Base-by-base conservation (phyloP, 2,888 invertebrate genomes). In the Eupeodes latifasciatus region DNA sequence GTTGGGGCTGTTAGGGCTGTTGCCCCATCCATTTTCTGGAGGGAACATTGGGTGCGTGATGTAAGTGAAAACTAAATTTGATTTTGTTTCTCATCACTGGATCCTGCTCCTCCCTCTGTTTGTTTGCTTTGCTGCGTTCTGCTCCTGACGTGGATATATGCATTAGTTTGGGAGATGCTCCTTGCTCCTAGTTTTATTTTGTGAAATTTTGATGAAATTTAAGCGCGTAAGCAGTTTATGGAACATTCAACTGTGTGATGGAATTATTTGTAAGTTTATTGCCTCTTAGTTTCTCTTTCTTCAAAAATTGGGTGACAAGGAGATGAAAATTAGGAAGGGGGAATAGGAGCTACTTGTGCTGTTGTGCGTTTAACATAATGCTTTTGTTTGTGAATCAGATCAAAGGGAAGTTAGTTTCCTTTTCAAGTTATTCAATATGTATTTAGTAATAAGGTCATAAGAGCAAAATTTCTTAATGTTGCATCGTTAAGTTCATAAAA, bases 31-130 rank as follows among this genome's bases (percentile, higher is more conserved):
- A 34, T 47, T 47, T 64, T n/a, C 51, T 36, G 51, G 12, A 27
- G 57, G n/a, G 36, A 55, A 16, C 9, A 51, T 61, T 67, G 82
- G 49, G 67, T 83, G 87, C 77, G 83, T 87, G 87, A 83, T 87
- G 83, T 84, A 80, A 83, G 77, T 67, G 83, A 83, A 87, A 84
- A 83, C 72, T 87, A 87, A 87, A 84, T 87, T 87, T 87, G 83
- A 81, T 87, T 83, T 87, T 67, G 59, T 67, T 83, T 62, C 62
- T 74, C 66, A 71, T 57, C 61, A 61, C n/a, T 71, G 40, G 19
- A 14, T 57, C 27, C 12, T 66, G 27, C 49, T 66, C 4, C 40
- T 27, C 59, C 14, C 44, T 27, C 27, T 36, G 16, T 2, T 40
- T 2, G 47, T 27, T 61, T 36, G 51, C 36, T 62, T 57, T 14